Evolutionary conservation across 2,797 vertebrate species (phyloP), one percentile per base, ranked within the genome.

Genomic region (Pyrocephalus nanus): DNA sequence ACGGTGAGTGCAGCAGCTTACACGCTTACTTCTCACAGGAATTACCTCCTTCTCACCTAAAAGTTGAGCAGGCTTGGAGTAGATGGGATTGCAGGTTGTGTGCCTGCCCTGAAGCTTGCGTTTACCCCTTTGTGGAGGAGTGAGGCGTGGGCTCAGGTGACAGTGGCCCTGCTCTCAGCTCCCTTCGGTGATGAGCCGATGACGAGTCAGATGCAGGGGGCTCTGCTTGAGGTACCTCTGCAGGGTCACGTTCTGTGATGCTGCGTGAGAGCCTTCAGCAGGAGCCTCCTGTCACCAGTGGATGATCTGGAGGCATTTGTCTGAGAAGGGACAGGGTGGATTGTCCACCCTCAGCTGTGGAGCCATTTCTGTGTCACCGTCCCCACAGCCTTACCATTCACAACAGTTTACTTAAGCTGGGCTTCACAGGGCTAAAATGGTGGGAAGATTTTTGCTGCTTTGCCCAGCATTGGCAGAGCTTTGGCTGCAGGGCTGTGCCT

Each of bases 251-350:
- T 98, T 96, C 96, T 98, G 94, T 98, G 97, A 40, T n/a, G 61
- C 96, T 86, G 88, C 1, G 0, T 27, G 7, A 36, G 85, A 73
- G 18, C 94, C 90, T 89, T 84, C 97, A 95, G 97, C 85, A 89
- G 64, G 94, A 29, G 88, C 77, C 96, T 97, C 95, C 96, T 54
- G 45, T 50, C 93, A 67, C 65, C 83, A 19, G 23, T 97, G 99
- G 97, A 98, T 97, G 99, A 99, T 97, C 97, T 98, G 8, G 98
- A 99, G 99, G 99, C 99, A 99, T 99, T 99, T 99, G 98, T 99
- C 99, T 99, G 99, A 99, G 99, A 98, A 98, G 98, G 98, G 97
- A 76, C 67, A 26, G n/a, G 43, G 5, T 32, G 21, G 5, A 2
- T 32, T n/a, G 34, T 19, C 23, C 40, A 20, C 32, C 26, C 48